phyloP scores from a whole-genome alignment of 2,888 invertebrate species.

The Cerceris ruficornis region DNA sequence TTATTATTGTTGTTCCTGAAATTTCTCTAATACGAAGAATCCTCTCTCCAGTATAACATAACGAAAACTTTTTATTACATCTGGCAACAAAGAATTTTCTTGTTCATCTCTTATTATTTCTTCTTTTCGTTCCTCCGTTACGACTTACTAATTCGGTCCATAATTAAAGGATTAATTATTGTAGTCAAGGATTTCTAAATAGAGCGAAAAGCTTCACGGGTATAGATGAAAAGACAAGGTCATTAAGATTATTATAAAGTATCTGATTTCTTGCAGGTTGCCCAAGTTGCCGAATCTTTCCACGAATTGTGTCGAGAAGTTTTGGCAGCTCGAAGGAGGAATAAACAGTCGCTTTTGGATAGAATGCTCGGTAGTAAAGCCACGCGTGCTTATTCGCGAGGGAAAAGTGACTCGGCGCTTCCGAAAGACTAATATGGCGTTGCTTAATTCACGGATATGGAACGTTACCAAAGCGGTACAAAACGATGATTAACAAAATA shows the following conservation, averaged over 20 bases:
- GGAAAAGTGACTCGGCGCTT: constrained; percentile 94
- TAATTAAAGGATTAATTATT: no score
- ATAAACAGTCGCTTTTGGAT: constrained; percentile 89
- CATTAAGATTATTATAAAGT: background rate
- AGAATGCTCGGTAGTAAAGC: constrained; percentile 91
- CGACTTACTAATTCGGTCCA: no score
- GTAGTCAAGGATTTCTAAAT: no score
- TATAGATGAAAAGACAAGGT: no score
- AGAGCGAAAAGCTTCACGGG: no score
- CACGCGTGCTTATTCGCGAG: constrained; percentile 89
- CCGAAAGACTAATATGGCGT: constrained; percentile 87
- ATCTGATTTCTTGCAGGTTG: constrained; percentile 81
- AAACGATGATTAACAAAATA: background rate
- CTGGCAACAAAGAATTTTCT: no score
- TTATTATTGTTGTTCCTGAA: no score
- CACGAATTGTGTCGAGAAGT: constrained; percentile 93
- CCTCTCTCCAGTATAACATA: no score
- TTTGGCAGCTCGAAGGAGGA: constrained; percentile 89
- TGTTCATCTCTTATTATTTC: no score
- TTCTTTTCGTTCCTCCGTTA: no score
- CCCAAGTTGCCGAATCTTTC: constrained; percentile 92
- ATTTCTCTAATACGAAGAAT: no score
- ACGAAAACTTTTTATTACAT: no score
- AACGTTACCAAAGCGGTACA: background rate
- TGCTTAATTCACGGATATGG: constrained; percentile 16